Evolutionary conservation across 2,113 vertebrate species (phyloP), one percentile per base, ranked within the genome.

Genomic region (Spermophilus dauricus): DNA sequence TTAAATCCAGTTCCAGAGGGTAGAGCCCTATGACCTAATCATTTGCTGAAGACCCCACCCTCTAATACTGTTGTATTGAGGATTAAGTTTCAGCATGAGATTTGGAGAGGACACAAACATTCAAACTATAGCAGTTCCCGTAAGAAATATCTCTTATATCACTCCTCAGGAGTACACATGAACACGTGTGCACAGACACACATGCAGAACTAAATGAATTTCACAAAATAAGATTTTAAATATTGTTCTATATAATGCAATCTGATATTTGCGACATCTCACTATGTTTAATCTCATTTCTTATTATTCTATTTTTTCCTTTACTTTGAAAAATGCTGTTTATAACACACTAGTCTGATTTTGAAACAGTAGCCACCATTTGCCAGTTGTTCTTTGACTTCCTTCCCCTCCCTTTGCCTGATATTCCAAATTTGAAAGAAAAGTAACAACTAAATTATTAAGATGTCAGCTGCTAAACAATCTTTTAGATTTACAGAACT

Each of bases 171-270:
- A 69, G 45, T 30, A 2, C 5, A 7, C 28, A 37, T 28, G 22
- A 16, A 56, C 4, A 24, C 12, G 58, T 11, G 4, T 22, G 37
- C 37, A 11, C 70, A 39, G 34, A 75, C 72, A 42, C 17, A 37
- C 70, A 72, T 72, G 32, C 34, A 75, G 37, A 14, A 39, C 61
- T 26, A 63, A 28, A 63, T 61, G 28, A 28, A 63, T 53, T 84
- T 84, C n/a, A 61, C 65, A 80, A 96, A 94, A 70, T 91, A 78
- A 12, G 84, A 80, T 56, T 67, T 78, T 96, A 70, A 93, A 14
- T 89, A 63, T 86, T 94, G 12, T 76, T 32, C 37, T n/a, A 6
- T 20, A 18, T 88, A 18, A 42, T 45, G 0, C 22, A 72, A 10
- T 84, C 67, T 67, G 53, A 65, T 53, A 80, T 34, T 94, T 87